Evolutionary conservation across 1,140 invertebrate genomes (phyloP), one percentile per base, ranked within the genome.

Genomic region (Leucophenga varia): DNA sequence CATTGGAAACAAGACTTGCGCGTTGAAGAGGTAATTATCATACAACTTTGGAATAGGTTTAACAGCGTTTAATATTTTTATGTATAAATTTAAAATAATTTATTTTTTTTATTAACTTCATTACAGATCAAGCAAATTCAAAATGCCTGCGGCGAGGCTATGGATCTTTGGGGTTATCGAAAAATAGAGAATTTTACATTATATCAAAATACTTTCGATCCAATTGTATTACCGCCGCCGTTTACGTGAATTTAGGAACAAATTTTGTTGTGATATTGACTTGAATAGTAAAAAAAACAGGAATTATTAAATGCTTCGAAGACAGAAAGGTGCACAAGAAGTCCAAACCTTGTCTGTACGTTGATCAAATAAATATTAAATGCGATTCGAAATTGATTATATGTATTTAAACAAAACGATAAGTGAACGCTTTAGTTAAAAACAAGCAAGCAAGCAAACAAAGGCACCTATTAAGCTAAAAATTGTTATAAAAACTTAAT

Each of bases 161-260:
- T 93, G 87, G 77, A 81, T 41, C 64, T 87, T 28, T 92, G 90
- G 89, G 90, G 90, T n/a, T 93, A 92, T 55, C 75, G 74, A 13
- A 72, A 76, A 50, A 80, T 79, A 1, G 65, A 78, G 43, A 80
- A 80, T 55, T 77, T 76, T 32, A 74, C 57, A 19, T 55, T 57
- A 32, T 41, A 55, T 14, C 61, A 65, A 48, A 63, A 57, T 20
- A 61, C 39, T 40, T 75, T 75, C 31, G 73, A 75, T 61, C 73
- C 73, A 8, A 60, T 75, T 40, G 52, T 70, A 43, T 38, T 72
- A 54, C 67, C 68, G 40, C 59, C 73, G 40, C 73, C 73, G 34
- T 75, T 75, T 42, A 59, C 69, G 63, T 73, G 59, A 74, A 63
- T 4, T 59, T 67, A 68, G 63, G 64, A 68, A 67, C 63, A n/a